Percentiles rank a stretch among this genome's conserved stretches.
Conservation (phyloP, 2,113 vertebrate species). For the Dryoscopus gambensis region DNA sequence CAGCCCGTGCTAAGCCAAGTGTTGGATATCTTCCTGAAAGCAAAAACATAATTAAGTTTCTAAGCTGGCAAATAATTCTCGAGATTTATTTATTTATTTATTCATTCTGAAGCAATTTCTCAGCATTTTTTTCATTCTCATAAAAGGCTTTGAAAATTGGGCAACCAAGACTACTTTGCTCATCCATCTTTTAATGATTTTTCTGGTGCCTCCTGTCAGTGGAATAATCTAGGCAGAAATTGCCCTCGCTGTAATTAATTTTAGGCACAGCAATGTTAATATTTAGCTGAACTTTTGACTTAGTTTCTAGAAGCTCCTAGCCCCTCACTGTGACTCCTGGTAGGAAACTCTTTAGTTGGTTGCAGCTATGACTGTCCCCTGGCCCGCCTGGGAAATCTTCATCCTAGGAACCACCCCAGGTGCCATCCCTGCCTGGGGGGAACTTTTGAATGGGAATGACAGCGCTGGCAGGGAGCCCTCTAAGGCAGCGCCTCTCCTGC, state of each 20-base stretch:
- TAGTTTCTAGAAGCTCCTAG: not conserved
- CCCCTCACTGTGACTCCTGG: not conserved
- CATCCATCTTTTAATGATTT: not conserved
- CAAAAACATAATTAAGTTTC: conserved; percentile 64
- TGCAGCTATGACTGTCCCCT: not conserved
- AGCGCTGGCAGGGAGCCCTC: not conserved
- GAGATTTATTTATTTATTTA: not conserved
- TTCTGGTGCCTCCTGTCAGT: not conserved
- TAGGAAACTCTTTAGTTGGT: not conserved
- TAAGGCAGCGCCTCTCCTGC: not conserved
- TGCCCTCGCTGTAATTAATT: not conserved
- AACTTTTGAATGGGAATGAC: not conserved
- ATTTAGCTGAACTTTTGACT: conserved; percentile 3
- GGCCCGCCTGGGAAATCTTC: conserved; percentile 1
- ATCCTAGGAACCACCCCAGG: not conserved
- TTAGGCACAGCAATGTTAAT: not conserved
- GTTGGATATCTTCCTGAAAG: conserved; percentile 93
- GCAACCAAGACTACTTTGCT: not conserved
- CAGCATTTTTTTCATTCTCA: not conserved
- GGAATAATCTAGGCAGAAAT: not conserved
- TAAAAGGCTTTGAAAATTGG: conserved; percentile 18
- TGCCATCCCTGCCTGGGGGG: not conserved
- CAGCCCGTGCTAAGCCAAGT: conserved; percentile 99
- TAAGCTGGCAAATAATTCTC: conserved; percentile 23
- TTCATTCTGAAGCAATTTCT: not conserved